These are phyloP conservation scores for Norana najaformis DNA, from an alignment of 2,888 invertebrate species.

Conservation along the genomic window DNA sequence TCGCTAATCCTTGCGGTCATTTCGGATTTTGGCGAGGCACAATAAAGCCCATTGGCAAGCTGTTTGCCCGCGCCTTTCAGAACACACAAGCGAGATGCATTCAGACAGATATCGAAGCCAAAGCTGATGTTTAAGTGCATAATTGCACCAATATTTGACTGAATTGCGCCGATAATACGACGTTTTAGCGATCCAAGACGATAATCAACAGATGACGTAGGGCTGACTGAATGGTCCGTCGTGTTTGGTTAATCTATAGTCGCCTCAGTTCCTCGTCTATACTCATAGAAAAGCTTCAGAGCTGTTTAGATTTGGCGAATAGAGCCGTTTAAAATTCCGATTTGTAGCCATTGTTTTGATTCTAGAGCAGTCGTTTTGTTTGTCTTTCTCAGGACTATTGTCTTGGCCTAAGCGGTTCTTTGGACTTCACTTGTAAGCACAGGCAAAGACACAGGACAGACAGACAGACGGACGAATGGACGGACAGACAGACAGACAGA, in stretches of 20 bases:
- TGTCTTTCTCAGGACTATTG: not conserved
- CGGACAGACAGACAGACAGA: constrained; percentile 22
- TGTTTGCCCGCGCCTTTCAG: not conserved
- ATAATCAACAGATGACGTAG: not conserved
- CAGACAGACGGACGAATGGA: not conserved
- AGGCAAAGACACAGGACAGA: not conserved
- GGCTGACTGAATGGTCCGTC: not conserved
- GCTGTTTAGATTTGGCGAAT: not conserved
- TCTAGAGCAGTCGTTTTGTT: not conserved
- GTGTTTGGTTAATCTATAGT: constrained; percentile 13
- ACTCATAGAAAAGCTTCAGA: too few relatives aligned
- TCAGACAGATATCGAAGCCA: not conserved
- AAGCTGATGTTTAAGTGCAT: constrained; percentile 13
- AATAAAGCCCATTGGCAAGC: not conserved
- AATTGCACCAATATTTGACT: not conserved
- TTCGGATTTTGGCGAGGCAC: not conserved
- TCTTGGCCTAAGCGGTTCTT: not conserved
- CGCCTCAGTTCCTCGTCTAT: not conserved
- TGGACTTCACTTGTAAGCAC: not conserved
- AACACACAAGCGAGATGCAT: not conserved
- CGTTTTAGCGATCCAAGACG: not conserved
- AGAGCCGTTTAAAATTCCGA: not conserved
- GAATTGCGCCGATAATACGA: constrained; percentile 5
- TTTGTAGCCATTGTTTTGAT: constrained; percentile 1
- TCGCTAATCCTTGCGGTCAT: not conserved